Percentiles rank a stretch among this genome's conserved stretches.
phyloP scores from a whole-genome alignment of 1,140 invertebrate genomes.

The Odontomachus brunneus region DNA sequence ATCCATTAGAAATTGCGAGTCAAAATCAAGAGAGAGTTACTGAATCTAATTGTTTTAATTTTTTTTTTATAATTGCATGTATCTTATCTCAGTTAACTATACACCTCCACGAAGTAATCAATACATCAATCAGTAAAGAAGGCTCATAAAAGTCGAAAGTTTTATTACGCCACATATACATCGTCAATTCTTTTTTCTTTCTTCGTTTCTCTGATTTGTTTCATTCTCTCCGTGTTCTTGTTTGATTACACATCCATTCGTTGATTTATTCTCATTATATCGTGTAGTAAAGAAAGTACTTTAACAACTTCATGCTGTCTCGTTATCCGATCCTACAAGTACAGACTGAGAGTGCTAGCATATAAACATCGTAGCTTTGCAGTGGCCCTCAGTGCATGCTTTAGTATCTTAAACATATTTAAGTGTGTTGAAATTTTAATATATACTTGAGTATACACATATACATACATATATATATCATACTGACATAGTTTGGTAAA shows the following conservation, averaged over 20 bases:
- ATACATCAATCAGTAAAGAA: slow-evolving; percentile 1
- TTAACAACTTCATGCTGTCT: slow-evolving; percentile 38
- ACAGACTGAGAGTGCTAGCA: slow-evolving; percentile 35
- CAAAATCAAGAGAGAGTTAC: background rate
- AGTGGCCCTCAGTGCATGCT: slow-evolving; percentile 72
- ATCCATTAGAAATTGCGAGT: background rate
- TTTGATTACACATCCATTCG: slow-evolving; percentile 1
- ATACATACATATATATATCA: slow-evolving; percentile 40
- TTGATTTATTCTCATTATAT: slow-evolving; percentile 14
- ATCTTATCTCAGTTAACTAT: slow-evolving; percentile 5
- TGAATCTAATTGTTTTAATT: background rate
- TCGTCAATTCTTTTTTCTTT: slow-evolving; percentile 8
- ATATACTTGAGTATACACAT: slow-evolving; percentile 37
- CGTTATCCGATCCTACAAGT: slow-evolving; percentile 39
- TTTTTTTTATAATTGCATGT: slow-evolving; percentile 46
- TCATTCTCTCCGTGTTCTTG: background rate
- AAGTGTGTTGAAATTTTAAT: slow-evolving; percentile 59
- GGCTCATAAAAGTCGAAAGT: background rate
- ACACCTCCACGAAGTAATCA: background rate
- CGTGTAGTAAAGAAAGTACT: slow-evolving; percentile 16
- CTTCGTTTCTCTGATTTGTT: background rate
- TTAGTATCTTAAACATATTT: slow-evolving; percentile 60
- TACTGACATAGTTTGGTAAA: slow-evolving; percentile 57
- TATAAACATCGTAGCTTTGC: slow-evolving; percentile 62
- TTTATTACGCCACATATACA: background rate